A percentile compares a stretch with the other conserved stretches of the same genome.
phyloP scores from a whole-genome alignment of 2,113 vertebrate species.

The Siniperca chuatsi region DNA sequence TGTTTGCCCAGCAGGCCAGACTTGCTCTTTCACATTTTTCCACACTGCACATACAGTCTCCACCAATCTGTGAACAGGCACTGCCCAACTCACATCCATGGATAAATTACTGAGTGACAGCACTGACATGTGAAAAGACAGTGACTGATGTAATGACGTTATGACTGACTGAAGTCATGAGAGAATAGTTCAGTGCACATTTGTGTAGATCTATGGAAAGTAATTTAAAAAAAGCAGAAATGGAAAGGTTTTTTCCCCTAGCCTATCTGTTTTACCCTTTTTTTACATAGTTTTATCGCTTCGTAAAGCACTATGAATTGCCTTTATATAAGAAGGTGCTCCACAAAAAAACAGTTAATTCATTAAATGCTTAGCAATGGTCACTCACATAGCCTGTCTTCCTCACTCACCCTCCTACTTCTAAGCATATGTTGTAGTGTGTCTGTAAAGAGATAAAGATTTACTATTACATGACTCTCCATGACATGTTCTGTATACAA shows the following conservation, averaged over 20 bases:
- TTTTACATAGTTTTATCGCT: not conserved
- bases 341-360: not conserved
- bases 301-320: not conserved
- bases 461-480: not conserved
- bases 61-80: not conserved
- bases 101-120: not conserved
- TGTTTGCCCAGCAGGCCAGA: slow-evolving; percentile 56
- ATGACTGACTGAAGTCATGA: slow-evolving; percentile 6
- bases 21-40: slow-evolving; percentile 75
- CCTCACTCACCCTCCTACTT: not conserved
- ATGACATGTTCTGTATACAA: not conserved
- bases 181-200: not conserved
- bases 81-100: slow-evolving; percentile 3
- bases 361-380: not conserved
- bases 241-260: not conserved
- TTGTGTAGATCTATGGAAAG: not conserved
- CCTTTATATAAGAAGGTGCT: not conserved
- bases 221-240: not conserved
- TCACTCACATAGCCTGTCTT: not conserved
- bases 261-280: not conserved
- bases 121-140: slow-evolving; percentile 2
- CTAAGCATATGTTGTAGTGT: not conserved
- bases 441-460: not conserved
- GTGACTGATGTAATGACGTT: not conserved
- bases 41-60: not conserved